phyloP scores from a whole-genome alignment of 2,888 invertebrate genomes.

The Chrysodeixis includens region DNA sequence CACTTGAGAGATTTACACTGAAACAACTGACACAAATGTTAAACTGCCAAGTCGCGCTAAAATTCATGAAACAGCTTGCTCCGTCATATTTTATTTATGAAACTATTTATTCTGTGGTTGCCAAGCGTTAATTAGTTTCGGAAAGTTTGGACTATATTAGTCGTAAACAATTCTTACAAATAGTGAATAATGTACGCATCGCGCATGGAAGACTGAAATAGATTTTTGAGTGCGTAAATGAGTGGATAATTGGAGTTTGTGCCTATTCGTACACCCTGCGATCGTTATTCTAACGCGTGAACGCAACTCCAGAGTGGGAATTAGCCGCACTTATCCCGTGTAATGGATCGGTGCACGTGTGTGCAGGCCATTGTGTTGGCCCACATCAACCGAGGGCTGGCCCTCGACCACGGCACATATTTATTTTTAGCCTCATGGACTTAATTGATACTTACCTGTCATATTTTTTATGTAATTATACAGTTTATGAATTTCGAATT shows the following conservation, averaged over 20 bases:
- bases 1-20: slow-evolving; percentile 50
- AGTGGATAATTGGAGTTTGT: slow-evolving; percentile 25
- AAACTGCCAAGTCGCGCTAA: slow-evolving; percentile 19
- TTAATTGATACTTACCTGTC: slow-evolving; percentile 29
- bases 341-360: slow-evolving; percentile 79
- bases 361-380: slow-evolving; percentile 74
- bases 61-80: slow-evolving; percentile 10
- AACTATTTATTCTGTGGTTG: background rate
- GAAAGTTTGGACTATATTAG: background rate
- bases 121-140: background rate
- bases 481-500: background rate
- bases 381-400: slow-evolving; percentile 55
- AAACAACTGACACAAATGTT: slow-evolving; percentile 38
- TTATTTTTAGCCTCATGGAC: slow-evolving; percentile 34
- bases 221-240: background rate
- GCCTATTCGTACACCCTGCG: slow-evolving; percentile 66
- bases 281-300: slow-evolving; percentile 67
- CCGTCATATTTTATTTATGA: background rate
- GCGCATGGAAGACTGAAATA: background rate
- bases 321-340: slow-evolving; percentile 86
- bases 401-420: slow-evolving; percentile 34
- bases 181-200: background rate
- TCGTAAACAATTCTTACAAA: background rate
- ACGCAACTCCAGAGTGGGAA: slow-evolving; percentile 76
- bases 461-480: slow-evolving; percentile 5